A percentile compares a stretch with the other conserved stretches of the same genome.
Evolutionary conservation across 2,888 invertebrate species (phyloP).

Genomic region (Tipula lateralis): DNA sequence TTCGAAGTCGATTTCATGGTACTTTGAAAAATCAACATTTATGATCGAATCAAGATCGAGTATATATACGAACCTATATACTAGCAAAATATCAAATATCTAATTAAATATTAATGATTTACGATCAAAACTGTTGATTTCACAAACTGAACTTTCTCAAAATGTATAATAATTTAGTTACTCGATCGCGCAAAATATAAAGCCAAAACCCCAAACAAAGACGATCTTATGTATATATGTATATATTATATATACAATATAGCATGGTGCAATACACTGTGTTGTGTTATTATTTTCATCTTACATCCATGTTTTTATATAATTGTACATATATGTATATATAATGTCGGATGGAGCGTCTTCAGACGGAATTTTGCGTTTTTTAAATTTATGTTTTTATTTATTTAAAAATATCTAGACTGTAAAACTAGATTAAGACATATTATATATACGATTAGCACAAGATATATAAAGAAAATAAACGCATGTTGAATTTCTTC

Average conservation of each 20-base stretch:
- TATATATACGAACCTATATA: too few species aligned
- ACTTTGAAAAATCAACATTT: too few species aligned
- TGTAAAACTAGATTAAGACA: slow-evolving; percentile 24
- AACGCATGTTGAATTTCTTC: background rate
- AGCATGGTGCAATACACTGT: background rate
- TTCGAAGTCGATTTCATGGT: too few species aligned
- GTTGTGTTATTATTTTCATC: background rate
- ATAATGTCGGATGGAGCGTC: background rate
- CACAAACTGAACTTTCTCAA: background rate
- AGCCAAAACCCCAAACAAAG: background rate
- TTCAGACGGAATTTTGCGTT: slow-evolving; percentile 14
- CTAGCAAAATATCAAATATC: background rate
- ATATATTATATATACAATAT: background rate
- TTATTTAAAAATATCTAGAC: background rate
- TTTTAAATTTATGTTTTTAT: background rate
- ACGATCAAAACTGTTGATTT: background rate
- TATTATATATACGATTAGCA: background rate
- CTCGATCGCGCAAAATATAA: background rate
- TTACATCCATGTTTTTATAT: background rate
- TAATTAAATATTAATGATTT: background rate
- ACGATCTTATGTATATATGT: background rate
- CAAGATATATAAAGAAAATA: background rate
- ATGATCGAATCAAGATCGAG: too few species aligned
- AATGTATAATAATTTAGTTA: background rate
- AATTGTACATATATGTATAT: background rate